phyloP scores from a whole-genome alignment of 1,140 invertebrate genomes.

The Euwallacea fornicatus region DNA sequence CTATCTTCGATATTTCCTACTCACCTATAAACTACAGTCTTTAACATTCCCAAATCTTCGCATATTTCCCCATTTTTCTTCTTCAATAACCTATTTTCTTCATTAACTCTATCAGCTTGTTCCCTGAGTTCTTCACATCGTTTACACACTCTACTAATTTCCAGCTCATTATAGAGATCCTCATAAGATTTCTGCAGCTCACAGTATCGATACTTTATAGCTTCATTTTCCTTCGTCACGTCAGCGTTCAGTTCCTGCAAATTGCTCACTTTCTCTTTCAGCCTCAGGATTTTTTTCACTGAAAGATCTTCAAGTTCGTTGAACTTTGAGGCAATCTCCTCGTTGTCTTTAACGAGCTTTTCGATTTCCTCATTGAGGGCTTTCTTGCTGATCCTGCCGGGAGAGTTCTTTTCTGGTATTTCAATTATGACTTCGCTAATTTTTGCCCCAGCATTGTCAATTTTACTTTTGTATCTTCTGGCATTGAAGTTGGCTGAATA shows the following conservation, averaged over 20 bases:
- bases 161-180: constrained; percentile 40
- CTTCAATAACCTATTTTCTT: constrained; percentile 54
- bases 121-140: constrained; percentile 54
- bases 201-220: constrained; percentile 42
- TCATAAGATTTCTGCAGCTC: constrained; percentile 42
- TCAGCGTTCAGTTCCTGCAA: constrained; percentile 45
- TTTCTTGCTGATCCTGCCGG: constrained; percentile 44
- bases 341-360: constrained; percentile 52
- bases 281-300: constrained; percentile 47
- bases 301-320: constrained; percentile 48
- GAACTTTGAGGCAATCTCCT: constrained; percentile 48
- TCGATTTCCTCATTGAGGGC: constrained; percentile 53
- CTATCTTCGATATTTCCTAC: background rate
- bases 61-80: constrained; percentile 58
- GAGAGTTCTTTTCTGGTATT: constrained; percentile 32
- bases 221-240: constrained; percentile 43
- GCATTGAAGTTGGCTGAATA: constrained; percentile 44
- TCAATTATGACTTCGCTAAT: constrained; percentile 38
- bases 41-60: constrained; percentile 66
- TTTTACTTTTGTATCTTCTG: constrained; percentile 34
- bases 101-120: constrained; percentile 53
- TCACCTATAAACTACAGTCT: constrained; percentile 66
- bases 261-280: constrained; percentile 48
- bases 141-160: constrained; percentile 45
- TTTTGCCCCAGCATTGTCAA: constrained; percentile 6